Evolutionary conservation across 2,797 vertebrate genomes (phyloP), one percentile per base, ranked within the genome.

Genomic region (Coreius guichenoti): DNA sequence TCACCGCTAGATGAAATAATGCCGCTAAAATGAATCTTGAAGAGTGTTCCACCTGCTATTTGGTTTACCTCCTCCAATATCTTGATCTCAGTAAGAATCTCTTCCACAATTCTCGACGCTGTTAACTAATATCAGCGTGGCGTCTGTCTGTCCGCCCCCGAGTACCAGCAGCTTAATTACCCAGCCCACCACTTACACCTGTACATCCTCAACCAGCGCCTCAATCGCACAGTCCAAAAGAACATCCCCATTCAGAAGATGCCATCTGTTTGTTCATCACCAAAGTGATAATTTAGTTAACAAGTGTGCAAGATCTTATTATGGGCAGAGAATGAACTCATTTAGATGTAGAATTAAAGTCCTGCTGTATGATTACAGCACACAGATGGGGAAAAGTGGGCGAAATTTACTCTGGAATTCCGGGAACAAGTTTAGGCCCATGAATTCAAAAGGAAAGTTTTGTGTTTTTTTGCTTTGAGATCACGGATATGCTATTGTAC

Each of bases 221-320:
- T 77, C 69, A 33, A 43, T 74, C 68, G 33, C 78, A 81, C 81
- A 19, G 29, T 23, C 21, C 9, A 43, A 51, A 43, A 16, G 3
- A 77, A 51, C 26, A 73, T 61, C 54, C 51, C 26, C 72, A 33
- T 85, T 75, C 65, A 78, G 69, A 54, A 67, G 72, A 39, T 39
- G 16, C 58, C 82, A 83, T 83, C 82, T 83, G 82, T 67, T 83
- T 83, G 56, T 67, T 83, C 72, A 75, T 83, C 56, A 26, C 36
- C 26, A 36, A 61, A 75, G 56, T 39, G 11, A 51, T 76, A 21
- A 83, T 83, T 75, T 61, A 82, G 68, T 73, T 82, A 82, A 82
- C 68, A 80, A 80, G 72, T 75, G 69, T 86, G 78, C 19, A 67
- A 86, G 79, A 80, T 65, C 43, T 11, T 86, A 80, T 81, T 86